Evolutionary conservation across 2,888 invertebrate genomes (phyloP), one percentile per base, ranked within the genome.

Genomic region (Caenorhabditis panamensis): DNA sequence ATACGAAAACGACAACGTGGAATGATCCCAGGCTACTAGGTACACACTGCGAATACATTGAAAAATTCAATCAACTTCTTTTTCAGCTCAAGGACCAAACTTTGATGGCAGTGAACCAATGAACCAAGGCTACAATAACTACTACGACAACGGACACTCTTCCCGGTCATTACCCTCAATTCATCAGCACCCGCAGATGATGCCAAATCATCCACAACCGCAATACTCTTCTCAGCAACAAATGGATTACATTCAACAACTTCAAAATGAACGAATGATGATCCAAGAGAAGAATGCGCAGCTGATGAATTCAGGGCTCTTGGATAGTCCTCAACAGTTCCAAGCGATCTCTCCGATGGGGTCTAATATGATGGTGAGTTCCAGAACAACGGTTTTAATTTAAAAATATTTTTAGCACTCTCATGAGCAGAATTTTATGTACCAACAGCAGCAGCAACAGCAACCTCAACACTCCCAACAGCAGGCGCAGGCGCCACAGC

Each of bases 261-360:
- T 85, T 24, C 80, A 83, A 53, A 82, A 83, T 47, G 85, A 85
- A 18, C 47, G 83, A 62, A 85, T 75, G 64, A 64, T 76, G 54
- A 77, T 85, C 49, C 85, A 83, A 61, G 85, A 85, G 68, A 77
- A 83, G 63, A 81, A 85, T 20, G 77, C 75, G 18, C 85, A 85
- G 28, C 31, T 85, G 44, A 62, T 83, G 68, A 82, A 82, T 53
- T 85, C 85, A 4, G 82, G 82, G 2, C 69, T 82, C 22, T 31
- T 82, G 47, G 82, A 82, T 24, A 82, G 82, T 47, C 82, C 82
- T 9, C 77, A 76, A 41, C 72, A 64, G 44, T 79, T 53, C 11
- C 81, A 81, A 26, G 67, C 76, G 1, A 71, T 81, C 37, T 81
- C 81, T 2, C 76, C 81, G 5, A 72, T 81, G 66, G 26, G 22